phyloP scores from a whole-genome alignment of 2,888 invertebrate species.

The Acrocyrtus sp. region DNA sequence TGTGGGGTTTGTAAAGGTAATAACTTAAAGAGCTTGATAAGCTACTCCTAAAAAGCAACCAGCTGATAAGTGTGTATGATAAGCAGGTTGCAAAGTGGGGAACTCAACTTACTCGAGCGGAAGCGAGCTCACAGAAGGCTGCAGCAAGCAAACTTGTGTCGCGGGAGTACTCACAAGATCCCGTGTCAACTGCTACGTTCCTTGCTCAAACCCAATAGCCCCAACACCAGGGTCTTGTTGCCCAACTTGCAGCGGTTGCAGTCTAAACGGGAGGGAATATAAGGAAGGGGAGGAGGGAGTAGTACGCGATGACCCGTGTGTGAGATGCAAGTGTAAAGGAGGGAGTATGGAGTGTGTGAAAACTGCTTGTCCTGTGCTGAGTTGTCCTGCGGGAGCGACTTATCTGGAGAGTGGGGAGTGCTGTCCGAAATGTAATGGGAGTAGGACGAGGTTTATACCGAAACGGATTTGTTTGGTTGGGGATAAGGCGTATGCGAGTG shows the following conservation, averaged over 20 bases:
- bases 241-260: conserved; percentile 89
- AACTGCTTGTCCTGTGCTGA: conserved; percentile 78
- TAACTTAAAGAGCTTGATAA: too few relatives aligned
- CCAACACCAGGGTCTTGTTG: conserved; percentile 86
- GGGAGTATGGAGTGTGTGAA: conserved; percentile 77
- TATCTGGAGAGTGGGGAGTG: conserved; percentile 79
- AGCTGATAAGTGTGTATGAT: not conserved
- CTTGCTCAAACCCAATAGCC: conserved; percentile 79
- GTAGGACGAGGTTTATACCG: conserved; percentile 67
- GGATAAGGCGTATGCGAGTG: conserved; percentile 74
- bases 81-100: conserved; percentile 81
- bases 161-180: conserved; percentile 90
- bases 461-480: conserved; percentile 77
- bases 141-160: conserved; percentile 73
- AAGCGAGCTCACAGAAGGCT: conserved; percentile 79
- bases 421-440: conserved; percentile 75
- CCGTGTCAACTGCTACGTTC: conserved; percentile 82
- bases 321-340: conserved; percentile 82
- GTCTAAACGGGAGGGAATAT: conserved; percentile 84
- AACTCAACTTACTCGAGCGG: conserved; percentile 81
- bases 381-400: conserved; percentile 79
- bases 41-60: too few relatives aligned
- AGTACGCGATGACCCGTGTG: conserved; percentile 84
- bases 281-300: conserved; percentile 81
- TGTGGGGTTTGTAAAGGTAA: conserved; percentile 82